These are phyloP conservation scores for Catostylus mosaicus DNA, from an alignment of 30 jellyfish, hydroid and myxozoan genomes.

Conservation along the genomic window DNA sequence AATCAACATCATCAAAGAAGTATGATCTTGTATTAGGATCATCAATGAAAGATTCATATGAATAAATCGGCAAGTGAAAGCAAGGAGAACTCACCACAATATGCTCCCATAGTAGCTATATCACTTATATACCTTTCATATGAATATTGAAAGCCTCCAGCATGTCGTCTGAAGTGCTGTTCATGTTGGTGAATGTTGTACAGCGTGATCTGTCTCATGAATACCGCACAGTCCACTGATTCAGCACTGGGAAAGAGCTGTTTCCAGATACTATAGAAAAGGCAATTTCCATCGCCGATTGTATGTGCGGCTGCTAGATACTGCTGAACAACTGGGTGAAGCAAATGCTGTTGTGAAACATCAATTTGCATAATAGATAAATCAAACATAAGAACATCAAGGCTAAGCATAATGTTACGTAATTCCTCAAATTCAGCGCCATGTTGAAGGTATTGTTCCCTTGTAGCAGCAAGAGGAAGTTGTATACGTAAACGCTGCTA, in stretches of 20 bases:
- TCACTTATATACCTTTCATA: background rate
- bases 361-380: too few relatives aligned
- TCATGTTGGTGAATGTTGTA: slow-evolving; percentile 4
- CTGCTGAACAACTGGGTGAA: too few relatives aligned
- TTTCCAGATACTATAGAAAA: slow-evolving; percentile 6
- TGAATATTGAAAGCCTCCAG: background rate
- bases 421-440: too few relatives aligned
- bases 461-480: too few relatives aligned
- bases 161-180: background rate
- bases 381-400: too few relatives aligned
- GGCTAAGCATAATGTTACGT: too few relatives aligned
- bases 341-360: too few relatives aligned
- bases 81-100: background rate
- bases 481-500: too few relatives aligned
- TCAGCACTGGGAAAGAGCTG: background rate
- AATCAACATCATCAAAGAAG: background rate
- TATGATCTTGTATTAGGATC: background rate
- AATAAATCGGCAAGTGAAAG: background rate
- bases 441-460: too few relatives aligned
- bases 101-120: background rate
- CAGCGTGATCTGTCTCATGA: slow-evolving; percentile 12
- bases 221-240: background rate
- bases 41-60: background rate
- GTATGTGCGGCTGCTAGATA: too few relatives aligned
- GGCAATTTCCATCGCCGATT: too few relatives aligned